phyloP scores from a whole-genome alignment of 2,888 invertebrate genomes.

The Eupithecia exiguata region DNA sequence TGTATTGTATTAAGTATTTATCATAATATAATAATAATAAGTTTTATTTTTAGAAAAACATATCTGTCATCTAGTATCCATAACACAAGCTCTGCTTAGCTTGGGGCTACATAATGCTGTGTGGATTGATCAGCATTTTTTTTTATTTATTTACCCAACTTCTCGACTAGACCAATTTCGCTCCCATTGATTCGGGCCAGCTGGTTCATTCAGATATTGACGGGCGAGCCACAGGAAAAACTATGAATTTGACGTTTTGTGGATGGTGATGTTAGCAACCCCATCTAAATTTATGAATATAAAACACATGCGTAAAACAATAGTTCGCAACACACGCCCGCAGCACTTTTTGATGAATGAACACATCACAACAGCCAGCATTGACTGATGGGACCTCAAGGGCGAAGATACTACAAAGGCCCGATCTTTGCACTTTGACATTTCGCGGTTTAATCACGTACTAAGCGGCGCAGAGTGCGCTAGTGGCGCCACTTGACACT shows the following conservation, averaged over 20 bases:
- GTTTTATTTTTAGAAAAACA: no score
- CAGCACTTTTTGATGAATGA: conserved; percentile 77
- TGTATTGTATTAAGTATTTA: no score
- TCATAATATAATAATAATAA: no score
- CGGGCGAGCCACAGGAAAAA: neutral
- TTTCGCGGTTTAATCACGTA: conserved; percentile 83
- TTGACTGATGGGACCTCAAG: conserved; percentile 65
- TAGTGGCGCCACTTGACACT: conserved; percentile 73
- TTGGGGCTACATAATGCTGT: no score
- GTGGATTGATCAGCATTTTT: no score
- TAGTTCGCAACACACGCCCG: conserved; percentile 52
- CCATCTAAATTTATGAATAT: neutral
- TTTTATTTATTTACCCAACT: neutral
- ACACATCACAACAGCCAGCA: conserved; percentile 64
- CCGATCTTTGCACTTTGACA: conserved; percentile 84
- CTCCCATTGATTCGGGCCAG: neutral
- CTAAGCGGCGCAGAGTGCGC: conserved; percentile 65
- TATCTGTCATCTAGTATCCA: no score
- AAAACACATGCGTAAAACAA: conserved; percentile 1
- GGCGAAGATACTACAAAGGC: conserved; percentile 62
- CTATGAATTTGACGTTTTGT: neutral
- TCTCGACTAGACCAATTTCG: neutral
- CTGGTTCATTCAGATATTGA: neutral
- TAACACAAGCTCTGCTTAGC: no score
- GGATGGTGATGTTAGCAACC: neutral